Percentiles rank a stretch among this genome's conserved stretches.
Conservation (phyloP, 2,888 invertebrate species). For the Strigamia maritima region DNA sequence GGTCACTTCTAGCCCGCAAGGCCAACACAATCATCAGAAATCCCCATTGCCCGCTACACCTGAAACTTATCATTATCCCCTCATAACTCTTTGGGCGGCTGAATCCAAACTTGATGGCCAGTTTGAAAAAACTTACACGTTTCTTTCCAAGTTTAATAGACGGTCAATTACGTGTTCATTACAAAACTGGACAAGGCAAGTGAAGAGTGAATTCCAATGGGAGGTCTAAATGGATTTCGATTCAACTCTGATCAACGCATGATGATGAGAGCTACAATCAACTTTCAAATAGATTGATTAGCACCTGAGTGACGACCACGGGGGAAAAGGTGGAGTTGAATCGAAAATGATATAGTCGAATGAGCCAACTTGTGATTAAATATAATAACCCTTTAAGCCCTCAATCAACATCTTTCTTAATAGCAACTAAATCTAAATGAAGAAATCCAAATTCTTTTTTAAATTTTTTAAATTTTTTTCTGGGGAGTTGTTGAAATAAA, state of each 20-base stretch:
- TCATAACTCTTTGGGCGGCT: slow-evolving; percentile 35
- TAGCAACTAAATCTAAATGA: background rate
- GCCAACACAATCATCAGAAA: slow-evolving; percentile 19
- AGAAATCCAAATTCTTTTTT: background rate
- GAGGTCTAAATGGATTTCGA: slow-evolving; percentile 1
- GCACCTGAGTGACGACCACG: slow-evolving; percentile 11
- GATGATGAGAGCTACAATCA: slow-evolving; percentile 17
- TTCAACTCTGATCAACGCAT: background rate
- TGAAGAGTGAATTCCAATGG: slow-evolving; percentile 14
- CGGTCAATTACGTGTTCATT: slow-evolving; percentile 26
- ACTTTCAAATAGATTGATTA: slow-evolving; percentile 24
- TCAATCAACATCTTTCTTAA: slow-evolving; percentile 16
- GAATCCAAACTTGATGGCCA: background rate
- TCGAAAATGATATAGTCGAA: background rate
- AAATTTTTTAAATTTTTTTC: too few relatives aligned
- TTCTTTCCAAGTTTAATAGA: background rate
- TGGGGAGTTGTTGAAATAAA: background rate
- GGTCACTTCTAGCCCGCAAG: background rate
- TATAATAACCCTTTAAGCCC: background rate
- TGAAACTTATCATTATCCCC: slow-evolving; percentile 36
- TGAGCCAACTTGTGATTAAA: background rate
- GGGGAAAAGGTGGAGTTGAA: slow-evolving; percentile 18
- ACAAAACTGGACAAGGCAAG: slow-evolving; percentile 17
- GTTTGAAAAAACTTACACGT: slow-evolving; percentile 25
- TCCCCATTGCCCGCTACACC: slow-evolving; percentile 30